Conservation (phyloP, 1,140 invertebrate genomes). For the Phymorhynchus buccinoides region DNA sequence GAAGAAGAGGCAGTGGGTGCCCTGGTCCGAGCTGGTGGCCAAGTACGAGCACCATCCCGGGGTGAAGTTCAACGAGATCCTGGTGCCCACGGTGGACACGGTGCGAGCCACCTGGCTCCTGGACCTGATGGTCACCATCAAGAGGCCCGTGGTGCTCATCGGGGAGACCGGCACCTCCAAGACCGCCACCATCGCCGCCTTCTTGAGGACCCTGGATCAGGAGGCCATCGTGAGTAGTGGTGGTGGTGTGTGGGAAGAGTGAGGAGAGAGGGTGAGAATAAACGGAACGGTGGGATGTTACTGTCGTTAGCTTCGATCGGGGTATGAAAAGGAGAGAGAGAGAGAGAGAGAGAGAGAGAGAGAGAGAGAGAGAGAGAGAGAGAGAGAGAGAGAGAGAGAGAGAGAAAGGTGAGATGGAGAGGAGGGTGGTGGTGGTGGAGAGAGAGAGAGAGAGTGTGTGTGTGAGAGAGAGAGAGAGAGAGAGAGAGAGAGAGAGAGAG, state of each 20-base stretch:
- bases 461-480: too few species aligned
- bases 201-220: slow-evolving; percentile 80
- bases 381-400: too few species aligned
- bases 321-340: too few species aligned
- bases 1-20: slow-evolving; percentile 79
- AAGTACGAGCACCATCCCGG: slow-evolving; percentile 81
- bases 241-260: background rate
- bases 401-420: too few species aligned
- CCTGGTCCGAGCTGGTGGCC: slow-evolving; percentile 84
- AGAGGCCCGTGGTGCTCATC: slow-evolving; percentile 84
- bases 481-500: too few species aligned
- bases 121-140: slow-evolving; percentile 82
- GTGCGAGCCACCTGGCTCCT: slow-evolving; percentile 83
- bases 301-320: too few species aligned
- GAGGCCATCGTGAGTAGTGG: slow-evolving; percentile 78
- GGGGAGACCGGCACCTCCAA: slow-evolving; percentile 92
- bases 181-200: slow-evolving; percentile 87
- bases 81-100: slow-evolving; percentile 90
- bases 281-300: too few species aligned
- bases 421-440: too few species aligned
- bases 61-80: slow-evolving; percentile 83
- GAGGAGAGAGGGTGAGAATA: too few species aligned
- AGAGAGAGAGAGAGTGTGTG: too few species aligned
- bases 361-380: too few species aligned
- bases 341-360: slow-evolving; percentile 36